Base-by-base conservation (phyloP, 2,888 invertebrate species). In the Emmelina monodactyla region DNA sequence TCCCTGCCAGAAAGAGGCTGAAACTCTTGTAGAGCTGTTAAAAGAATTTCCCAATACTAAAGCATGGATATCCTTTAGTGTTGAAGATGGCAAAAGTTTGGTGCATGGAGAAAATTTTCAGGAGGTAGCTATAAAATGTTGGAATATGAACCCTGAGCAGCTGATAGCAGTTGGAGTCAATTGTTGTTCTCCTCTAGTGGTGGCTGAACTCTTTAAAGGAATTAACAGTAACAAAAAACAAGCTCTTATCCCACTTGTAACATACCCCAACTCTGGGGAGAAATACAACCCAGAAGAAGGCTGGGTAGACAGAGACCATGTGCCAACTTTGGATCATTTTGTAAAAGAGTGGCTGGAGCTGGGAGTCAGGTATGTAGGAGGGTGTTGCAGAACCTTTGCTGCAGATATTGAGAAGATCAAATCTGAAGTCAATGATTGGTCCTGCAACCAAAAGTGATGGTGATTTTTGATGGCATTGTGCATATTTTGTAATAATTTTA, bases 181-280 rank as follows among this genome's bases (percentile, higher is more conserved):
- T 62, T 97, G 97, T 62, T 83, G 92, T 10, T 60, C 72, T 4
- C 80, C 80, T 2, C 47, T 47, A 13, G 52, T 65, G 36, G 64
- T 80, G n/a, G 45, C 51, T 1, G 55, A 56, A 9, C 48, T 79
- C 16, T 61, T 79, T 12, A 50, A 42, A 16, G 58, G 58, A 9
- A 55, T 80, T 35, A 72, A 71, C 48, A 56, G 59, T 43, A 50
- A 56, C 1, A 52, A 54, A 13, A 42, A 50, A 12, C 31, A 44
- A 6, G 38, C 47, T 14, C 53, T 51, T 7, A 83, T 92, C 41
- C 91, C 92, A 0, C 67, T 95, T 29, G 84, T 97, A 10, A 90
- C 89, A 11, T 97, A 97, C 64, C 94, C 97, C 0, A 97, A 97
- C 57, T 93, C 92, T 51, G 96, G 96, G 3, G 92, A 92, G 58